phyloP scores from a whole-genome alignment of 1,140 invertebrate species.

The Sweltsa coloradensis region DNA sequence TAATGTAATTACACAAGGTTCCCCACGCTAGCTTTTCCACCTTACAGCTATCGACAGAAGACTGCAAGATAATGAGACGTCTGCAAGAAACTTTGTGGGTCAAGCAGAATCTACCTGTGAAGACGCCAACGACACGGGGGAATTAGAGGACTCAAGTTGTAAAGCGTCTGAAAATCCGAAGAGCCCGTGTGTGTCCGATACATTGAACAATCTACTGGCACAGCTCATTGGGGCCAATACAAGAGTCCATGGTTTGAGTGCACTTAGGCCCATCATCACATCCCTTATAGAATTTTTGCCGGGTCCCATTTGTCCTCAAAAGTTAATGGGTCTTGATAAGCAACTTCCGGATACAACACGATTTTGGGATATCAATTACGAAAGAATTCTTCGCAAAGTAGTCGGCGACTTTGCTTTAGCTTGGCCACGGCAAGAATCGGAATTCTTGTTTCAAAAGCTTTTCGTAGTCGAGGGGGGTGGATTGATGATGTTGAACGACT shows the following conservation, averaged over 20 bases:
- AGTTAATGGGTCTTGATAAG: conserved; percentile 35
- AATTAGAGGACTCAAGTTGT: neutral
- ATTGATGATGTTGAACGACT: conserved; percentile 34
- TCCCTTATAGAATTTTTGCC: conserved; percentile 34
- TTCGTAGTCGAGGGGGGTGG: conserved; percentile 38
- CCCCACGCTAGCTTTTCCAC: conserved; percentile 29
- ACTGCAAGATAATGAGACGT: conserved; percentile 16
- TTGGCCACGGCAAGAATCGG: conserved; percentile 35
- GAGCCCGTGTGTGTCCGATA: no score
- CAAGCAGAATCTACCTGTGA: neutral
- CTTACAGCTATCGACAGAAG: conserved; percentile 25
- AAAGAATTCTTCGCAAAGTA: conserved; percentile 31
- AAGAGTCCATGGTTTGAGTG: no score
- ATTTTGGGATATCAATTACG: conserved; percentile 30
- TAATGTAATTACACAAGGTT: conserved; percentile 19
- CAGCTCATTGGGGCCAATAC: no score
- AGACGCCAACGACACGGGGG: neutral
- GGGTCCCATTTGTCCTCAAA: conserved; percentile 46
- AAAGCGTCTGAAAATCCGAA: neutral
- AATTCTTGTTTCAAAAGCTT: conserved; percentile 27
- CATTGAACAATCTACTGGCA: no score
- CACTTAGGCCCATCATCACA: conserved; percentile 16
- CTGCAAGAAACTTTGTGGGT: neutral
- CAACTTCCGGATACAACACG: conserved; percentile 22
- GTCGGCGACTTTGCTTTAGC: conserved; percentile 34